These are phyloP conservation scores for Ctenosaura bakeri DNA, from an alignment of 2,797 vertebrate genomes.

Conservation along the genomic window DNA sequence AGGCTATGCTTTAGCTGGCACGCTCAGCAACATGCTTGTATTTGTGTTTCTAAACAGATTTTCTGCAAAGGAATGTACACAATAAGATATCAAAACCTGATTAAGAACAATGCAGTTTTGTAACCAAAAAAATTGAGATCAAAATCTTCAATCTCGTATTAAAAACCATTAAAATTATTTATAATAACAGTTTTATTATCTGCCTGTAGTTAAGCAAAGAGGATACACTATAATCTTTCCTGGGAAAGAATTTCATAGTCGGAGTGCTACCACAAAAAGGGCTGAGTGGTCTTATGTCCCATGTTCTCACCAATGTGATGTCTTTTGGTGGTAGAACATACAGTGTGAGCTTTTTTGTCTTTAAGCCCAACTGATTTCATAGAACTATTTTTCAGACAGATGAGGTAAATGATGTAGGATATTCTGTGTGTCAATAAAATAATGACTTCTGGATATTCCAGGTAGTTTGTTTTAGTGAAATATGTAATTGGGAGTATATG, in stretches of 20 bases:
- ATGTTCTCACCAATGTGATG: no score
- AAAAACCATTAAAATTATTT: background rate
- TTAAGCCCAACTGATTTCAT: background rate
- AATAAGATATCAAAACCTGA: background rate
- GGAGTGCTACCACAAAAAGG: no score
- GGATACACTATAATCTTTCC: no score
- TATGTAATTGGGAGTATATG: background rate
- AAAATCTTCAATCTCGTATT: background rate
- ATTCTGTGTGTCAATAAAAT: constrained; percentile 19
- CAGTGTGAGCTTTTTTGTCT: background rate
- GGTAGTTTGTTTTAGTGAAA: background rate
- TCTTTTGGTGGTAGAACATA: background rate
- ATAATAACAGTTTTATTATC: background rate
- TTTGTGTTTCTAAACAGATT: background rate
- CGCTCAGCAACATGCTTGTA: background rate
- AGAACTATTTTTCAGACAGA: background rate
- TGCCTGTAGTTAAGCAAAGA: background rate
- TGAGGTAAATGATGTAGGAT: background rate
- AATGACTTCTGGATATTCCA: background rate
- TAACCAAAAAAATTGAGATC: background rate
- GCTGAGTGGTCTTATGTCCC: no score
- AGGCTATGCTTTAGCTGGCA: background rate
- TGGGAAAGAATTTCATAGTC: no score
- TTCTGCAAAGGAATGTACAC: background rate
- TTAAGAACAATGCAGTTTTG: background rate